Conservation (phyloP, 2,888 invertebrate genomes). For the Papilio gigon region DNA sequence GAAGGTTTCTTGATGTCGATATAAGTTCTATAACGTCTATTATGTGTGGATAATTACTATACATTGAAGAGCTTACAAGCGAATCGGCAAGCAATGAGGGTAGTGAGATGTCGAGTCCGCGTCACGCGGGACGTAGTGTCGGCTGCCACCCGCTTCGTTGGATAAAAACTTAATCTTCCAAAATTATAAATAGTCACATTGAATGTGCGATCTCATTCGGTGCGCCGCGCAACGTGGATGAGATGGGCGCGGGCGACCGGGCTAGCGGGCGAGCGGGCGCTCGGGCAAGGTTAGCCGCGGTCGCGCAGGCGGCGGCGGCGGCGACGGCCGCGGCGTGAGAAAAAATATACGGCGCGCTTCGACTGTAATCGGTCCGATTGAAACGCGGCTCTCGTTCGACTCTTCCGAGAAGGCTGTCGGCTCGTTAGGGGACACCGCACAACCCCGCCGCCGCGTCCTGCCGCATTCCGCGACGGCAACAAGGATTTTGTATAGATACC, state of each 20-base stretch:
- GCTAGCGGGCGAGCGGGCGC: constrained; percentile 42
- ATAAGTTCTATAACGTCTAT: not conserved
- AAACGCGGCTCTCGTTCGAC: constrained; percentile 73
- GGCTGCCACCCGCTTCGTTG: constrained; percentile 41
- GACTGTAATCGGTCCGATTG: constrained; percentile 80
- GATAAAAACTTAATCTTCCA: constrained; percentile 53
- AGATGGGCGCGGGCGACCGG: constrained; percentile 43
- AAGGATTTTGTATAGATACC: constrained; percentile 40
- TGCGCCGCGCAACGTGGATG: constrained; percentile 45
- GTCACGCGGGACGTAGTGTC: not conserved
- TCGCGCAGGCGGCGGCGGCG: constrained; percentile 47
- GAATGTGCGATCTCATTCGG: constrained; percentile 56
- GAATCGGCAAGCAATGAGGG: constrained; percentile 13
- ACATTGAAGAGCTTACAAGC: not conserved
- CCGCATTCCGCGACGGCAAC: constrained; percentile 47
- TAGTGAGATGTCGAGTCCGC: not conserved
- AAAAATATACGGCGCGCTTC: constrained; percentile 69
- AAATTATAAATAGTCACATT: constrained; percentile 54
- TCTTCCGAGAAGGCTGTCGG: constrained; percentile 72
- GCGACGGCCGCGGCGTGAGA: constrained; percentile 58
- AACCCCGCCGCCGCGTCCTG: constrained; percentile 51
- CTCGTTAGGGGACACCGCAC: constrained; percentile 74
- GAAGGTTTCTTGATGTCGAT: not conserved
- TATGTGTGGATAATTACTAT: constrained; percentile 15
- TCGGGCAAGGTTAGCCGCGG: constrained; percentile 50